Base-by-base conservation (phyloP, 2,888 invertebrate species). In the Perizoma flavofasciatum region DNA sequence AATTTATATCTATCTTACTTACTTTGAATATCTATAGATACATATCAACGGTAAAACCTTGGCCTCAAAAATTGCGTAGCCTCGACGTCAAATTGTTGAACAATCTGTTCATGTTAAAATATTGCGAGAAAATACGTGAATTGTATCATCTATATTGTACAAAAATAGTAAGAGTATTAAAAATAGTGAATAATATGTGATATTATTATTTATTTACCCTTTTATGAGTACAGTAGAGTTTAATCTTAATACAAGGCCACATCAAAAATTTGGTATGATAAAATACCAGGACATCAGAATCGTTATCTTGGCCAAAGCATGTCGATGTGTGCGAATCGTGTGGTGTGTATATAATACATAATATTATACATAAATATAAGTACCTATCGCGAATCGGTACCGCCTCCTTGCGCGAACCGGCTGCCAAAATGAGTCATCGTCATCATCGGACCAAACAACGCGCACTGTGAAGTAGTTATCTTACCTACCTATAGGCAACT, bases 31-130 rank as follows among this genome's bases (percentile, higher is more conserved):
- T 85, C 77, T 81, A 3, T 22, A 22, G 22, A 22, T 22, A 81
- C 77, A 82, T 87, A 85, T 88, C 86, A 88, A 84, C 82, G 77
- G 74, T 74, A 70, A 79, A 82, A 77, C 91, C 91, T 90, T 90
- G 91, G 89, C 90, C 89, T 78, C 85, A 89, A 89, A 88, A 82
- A 79, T 78, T 76, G 71, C 70, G 73, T 83, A 85, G 81, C 89
- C 88, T 89, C 87, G 86, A 59, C 72, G 74, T 75, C 72, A 75
- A 78, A 81, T 82, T 82, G 82, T 82, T 85, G 61, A 83, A 86
- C 82, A 81, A 82, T 82, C 82, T 84, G 82, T 87, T 84, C 82
- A 75, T 75, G 78, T 83, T 81, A 81, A 85, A 86, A 85, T 89
- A 88, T 86, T 79, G 82, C 83, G 83, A 81, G 78, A 73, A 74